Evolutionary conservation across 2,113 vertebrate species (phyloP).

Genomic region (Piaya cayana): DNA sequence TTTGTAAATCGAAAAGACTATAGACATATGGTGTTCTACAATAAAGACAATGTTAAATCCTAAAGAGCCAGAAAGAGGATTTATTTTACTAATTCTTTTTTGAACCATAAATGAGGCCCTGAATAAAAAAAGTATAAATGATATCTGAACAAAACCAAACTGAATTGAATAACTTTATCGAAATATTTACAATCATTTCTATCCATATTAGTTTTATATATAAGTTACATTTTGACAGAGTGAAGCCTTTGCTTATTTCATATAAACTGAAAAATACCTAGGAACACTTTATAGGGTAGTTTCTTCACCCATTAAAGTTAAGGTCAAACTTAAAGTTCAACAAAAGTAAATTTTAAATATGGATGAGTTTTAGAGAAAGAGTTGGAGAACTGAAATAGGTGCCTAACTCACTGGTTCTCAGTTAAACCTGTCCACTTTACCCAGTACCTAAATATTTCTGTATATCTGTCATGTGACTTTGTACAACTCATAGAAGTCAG

Average conservation of each 20-base stretch:
- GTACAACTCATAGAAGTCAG: background rate
- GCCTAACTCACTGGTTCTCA: background rate
- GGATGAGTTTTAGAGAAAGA: background rate
- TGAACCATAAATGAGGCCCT: background rate
- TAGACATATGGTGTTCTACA: background rate
- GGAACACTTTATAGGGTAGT: background rate
- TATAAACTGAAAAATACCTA: background rate
- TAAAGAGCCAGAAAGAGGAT: background rate
- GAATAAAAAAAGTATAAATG: background rate
- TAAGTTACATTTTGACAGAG: background rate
- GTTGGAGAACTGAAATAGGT: background rate
- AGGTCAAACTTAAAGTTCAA: background rate
- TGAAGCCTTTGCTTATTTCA: background rate
- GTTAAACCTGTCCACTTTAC: background rate
- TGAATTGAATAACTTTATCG: background rate
- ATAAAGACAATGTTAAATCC: background rate
- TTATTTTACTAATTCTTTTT: background rate
- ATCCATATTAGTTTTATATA: background rate
- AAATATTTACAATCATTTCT: background rate
- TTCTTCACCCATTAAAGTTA: background rate
- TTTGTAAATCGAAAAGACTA: background rate
- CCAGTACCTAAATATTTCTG: background rate
- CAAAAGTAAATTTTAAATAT: background rate
- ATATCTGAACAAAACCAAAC: background rate
- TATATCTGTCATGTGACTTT: background rate